Base-by-base conservation (phyloP, 1,140 invertebrate genomes). In the Aphelenchoides avenae region DNA sequence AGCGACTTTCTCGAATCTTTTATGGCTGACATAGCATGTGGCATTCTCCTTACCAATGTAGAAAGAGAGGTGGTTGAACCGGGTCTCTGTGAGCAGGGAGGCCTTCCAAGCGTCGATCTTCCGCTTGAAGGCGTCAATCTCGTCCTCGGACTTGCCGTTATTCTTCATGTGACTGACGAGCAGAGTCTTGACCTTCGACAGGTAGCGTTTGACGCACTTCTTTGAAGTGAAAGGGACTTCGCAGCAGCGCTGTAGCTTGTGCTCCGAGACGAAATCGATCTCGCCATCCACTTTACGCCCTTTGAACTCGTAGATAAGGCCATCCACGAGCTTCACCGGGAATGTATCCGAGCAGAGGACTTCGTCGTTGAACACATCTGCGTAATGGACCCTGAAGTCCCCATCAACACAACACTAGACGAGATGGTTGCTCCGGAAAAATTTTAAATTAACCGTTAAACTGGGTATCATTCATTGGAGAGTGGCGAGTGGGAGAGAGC, bases 321-420 rank as follows among this genome's bases (percentile, higher is more conserved):
- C 87, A 77, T 93, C 89, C 13, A 94, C 82, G 43, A 93, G 79
- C 78, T 92, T 91, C 52, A 91, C 85, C 82, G 87, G 92, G 79
- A 89, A 92, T 15, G 88, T 87, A 80, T 96, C 91, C 33, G 90
- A 90, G 82, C 93, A 94, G 86, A 96, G 90, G 81, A 95, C 91
- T 79, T 96, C 91, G 70, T 89, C 53, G 59, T 86, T 88, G 79
- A 92, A 86, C 82, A 89, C 84, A 83, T 92, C 89, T n/a, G n/a
- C n/a, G n/a, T n/a, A n/a, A n/a, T n/a, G n/a, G n/a, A n/a, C n/a
- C n/a, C n/a, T n/a, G n/a, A n/a, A n/a, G n/a, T n/a, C n/a, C n/a
- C n/a, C n/a, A n/a, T n/a, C n/a, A n/a, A n/a, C n/a, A n/a, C n/a
- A n/a, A n/a, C n/a, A n/a, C n/a, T n/a, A n/a, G n/a, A n/a, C n/a